Percentiles rank a stretch among this genome's conserved stretches.
phyloP scores from a whole-genome alignment of 1,140 invertebrate genomes.

The Paraescarpia echinospica region DNA sequence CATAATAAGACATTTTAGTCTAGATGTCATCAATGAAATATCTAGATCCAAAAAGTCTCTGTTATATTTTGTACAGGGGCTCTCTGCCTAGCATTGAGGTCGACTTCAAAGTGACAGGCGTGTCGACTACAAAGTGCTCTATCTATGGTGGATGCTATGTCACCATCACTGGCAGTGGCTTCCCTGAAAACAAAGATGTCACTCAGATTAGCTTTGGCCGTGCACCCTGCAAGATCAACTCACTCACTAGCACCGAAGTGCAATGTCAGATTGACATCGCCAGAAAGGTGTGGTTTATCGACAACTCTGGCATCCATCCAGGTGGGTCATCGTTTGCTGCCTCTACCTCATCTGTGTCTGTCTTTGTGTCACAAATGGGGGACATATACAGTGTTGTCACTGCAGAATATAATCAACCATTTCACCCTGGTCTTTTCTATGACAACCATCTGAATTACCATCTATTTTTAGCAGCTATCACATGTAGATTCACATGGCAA shows the following conservation, averaged over 20 bases:
- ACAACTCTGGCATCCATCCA: background rate
- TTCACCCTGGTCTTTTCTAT: background rate
- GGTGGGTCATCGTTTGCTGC: background rate
- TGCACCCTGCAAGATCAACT: constrained; percentile 27
- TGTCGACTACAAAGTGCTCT: constrained; percentile 36
- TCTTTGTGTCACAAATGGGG: too few relatives aligned
- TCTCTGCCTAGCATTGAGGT: constrained; percentile 27
- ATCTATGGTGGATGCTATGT: constrained; percentile 34
- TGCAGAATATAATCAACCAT: too few relatives aligned
- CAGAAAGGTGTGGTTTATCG: background rate
- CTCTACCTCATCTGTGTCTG: background rate
- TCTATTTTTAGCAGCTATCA: background rate
- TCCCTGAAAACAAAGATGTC: constrained; percentile 13
- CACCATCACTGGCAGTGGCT: constrained; percentile 36
- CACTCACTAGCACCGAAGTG: constrained; percentile 33
- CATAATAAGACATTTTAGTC: too few relatives aligned
- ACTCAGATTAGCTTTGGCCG: constrained; percentile 29
- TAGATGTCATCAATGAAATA: constrained; percentile 10
- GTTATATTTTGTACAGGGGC: constrained; percentile 27
- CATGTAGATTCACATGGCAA: background rate
- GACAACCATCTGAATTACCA: background rate
- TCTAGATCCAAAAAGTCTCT: constrained; percentile 38
- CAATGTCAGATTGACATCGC: constrained; percentile 27
- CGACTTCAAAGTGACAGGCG: constrained; percentile 34
- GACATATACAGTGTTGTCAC: too few relatives aligned